Conservation (phyloP, 1,140 invertebrate species). For the Drosophila sucinea region DNA sequence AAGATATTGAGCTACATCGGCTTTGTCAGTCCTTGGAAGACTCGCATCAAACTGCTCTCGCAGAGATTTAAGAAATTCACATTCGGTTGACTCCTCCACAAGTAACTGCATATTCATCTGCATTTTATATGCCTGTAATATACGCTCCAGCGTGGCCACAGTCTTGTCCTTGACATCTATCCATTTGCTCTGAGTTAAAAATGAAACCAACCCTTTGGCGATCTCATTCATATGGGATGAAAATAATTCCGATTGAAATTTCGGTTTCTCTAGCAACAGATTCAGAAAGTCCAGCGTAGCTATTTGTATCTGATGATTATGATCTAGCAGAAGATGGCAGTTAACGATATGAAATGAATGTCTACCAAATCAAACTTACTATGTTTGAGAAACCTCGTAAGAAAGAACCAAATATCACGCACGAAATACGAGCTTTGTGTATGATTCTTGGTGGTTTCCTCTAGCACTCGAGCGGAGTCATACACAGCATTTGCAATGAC, state of each 20-base stretch:
- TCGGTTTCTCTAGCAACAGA: constrained; percentile 36
- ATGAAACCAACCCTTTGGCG: constrained; percentile 48
- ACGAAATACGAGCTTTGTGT: constrained; percentile 46
- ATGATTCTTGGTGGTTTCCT: background rate
- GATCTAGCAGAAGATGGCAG: constrained; percentile 23
- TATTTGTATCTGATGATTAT: constrained; percentile 41
- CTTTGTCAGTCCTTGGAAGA: background rate
- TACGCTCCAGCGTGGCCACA: constrained; percentile 3
- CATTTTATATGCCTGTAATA: constrained; percentile 19
- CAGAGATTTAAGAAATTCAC: constrained; percentile 38
- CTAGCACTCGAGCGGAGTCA: constrained; percentile 25
- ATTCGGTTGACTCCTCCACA: constrained; percentile 52
- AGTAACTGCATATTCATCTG: constrained; percentile 38
- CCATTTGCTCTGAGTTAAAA: constrained; percentile 17
- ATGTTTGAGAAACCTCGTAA: constrained; percentile 42
- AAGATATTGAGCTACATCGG: constrained; percentile 27
- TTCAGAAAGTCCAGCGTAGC: constrained; percentile 40
- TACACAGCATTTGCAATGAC: constrained; percentile 55
- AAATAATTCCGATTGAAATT: background rate
- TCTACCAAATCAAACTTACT: constrained; percentile 34
- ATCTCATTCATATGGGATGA: constrained; percentile 46
- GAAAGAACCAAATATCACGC: constrained; percentile 62
- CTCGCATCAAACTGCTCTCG: constrained; percentile 1
- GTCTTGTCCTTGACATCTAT: constrained; percentile 20
- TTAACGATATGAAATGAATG: background rate